Percentiles rank a stretch among this genome's conserved stretches.
phyloP scores from a whole-genome alignment of 2,797 vertebrate species.

The Neomorphus geoffroyi region DNA sequence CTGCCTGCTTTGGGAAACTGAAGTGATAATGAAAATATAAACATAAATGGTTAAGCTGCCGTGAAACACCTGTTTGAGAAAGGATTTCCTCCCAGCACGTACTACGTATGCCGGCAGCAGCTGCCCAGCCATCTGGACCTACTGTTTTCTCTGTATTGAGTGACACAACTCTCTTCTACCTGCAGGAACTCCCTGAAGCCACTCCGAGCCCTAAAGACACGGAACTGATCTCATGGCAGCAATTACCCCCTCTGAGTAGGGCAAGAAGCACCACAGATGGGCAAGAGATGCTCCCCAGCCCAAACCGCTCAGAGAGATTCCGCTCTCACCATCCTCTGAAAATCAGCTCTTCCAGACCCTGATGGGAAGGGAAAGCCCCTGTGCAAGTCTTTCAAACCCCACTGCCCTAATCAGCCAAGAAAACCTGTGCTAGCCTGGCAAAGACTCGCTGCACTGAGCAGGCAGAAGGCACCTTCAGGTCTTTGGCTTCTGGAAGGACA shows the following conservation, averaged over 20 bases:
- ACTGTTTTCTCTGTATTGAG: background rate
- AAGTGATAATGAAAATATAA: background rate
- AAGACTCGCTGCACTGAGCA: background rate
- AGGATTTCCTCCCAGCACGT: background rate
- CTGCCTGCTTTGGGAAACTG: background rate
- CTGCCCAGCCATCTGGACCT: background rate
- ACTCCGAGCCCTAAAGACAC: background rate
- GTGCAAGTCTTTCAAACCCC: background rate
- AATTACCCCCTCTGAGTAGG: rapidly evolving
- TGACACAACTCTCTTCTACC: background rate
- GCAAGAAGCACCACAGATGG: background rate
- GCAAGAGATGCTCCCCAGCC: background rate
- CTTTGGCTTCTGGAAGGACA: background rate
- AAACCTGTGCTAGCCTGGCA: background rate
- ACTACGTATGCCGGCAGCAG: background rate
- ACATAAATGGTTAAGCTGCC: background rate
- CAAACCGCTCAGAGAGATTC: background rate
- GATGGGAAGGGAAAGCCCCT: background rate
- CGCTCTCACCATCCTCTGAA: background rate
- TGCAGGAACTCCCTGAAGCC: background rate
- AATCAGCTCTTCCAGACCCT: background rate
- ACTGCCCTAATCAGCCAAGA: background rate
- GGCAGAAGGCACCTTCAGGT: background rate
- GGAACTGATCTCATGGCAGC: rapidly evolving
- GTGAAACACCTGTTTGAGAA: background rate